Conservation (phyloP, 1,140 invertebrate species). For the Drosophila ercepeae region DNA sequence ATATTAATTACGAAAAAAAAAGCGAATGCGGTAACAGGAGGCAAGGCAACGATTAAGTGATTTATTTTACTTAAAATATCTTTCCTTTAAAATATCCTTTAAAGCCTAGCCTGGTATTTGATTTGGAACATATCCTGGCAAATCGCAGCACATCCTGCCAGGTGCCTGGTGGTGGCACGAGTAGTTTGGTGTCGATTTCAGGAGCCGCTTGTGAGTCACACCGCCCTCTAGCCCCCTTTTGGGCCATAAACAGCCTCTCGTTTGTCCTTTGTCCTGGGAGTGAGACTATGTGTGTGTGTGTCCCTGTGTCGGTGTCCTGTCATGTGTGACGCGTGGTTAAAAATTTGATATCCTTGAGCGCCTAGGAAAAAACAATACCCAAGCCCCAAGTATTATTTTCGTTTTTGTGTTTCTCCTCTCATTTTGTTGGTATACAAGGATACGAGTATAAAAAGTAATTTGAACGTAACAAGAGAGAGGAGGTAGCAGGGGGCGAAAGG, state of each 20-base stretch:
- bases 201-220: slow-evolving; percentile 29
- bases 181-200: slow-evolving; percentile 33
- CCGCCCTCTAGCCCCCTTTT: neutral
- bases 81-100: too few species aligned
- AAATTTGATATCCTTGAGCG: slow-evolving; percentile 78
- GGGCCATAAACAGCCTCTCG: neutral
- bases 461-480: slow-evolving; percentile 6
- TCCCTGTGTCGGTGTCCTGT: slow-evolving; percentile 36
- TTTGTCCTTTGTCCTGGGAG: slow-evolving; percentile 9
- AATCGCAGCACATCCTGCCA: slow-evolving; percentile 27
- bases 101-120: too few species aligned
- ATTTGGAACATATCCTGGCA: slow-evolving; percentile 13
- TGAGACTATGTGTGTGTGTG: too few species aligned
- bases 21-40: too few species aligned
- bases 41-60: too few species aligned
- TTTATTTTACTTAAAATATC: too few species aligned
- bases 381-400: neutral
- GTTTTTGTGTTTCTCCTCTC: neutral
- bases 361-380: slow-evolving; percentile 40
- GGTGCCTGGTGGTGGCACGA: slow-evolving; percentile 4
- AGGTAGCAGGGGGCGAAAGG: neutral
- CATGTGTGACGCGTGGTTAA: slow-evolving; percentile 78
- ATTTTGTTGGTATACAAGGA: neutral
- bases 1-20: slow-evolving; percentile 12
- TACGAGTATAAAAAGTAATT: slow-evolving; percentile 39